Base-by-base conservation (phyloP, 1,140 invertebrate genomes). In the Brachystomella parvula region DNA sequence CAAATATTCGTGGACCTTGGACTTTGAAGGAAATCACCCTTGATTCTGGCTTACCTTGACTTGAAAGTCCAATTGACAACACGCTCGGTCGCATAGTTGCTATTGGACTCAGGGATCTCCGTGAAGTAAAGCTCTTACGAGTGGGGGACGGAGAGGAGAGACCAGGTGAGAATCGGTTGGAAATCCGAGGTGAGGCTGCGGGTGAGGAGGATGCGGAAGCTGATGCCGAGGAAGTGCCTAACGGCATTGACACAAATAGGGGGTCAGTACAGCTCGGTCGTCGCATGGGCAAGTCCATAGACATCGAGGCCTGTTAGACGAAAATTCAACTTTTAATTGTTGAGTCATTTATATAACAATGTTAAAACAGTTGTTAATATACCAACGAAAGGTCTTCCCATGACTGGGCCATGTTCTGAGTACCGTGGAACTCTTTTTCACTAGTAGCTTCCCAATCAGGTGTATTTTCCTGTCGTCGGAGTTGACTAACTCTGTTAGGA, bases 121-220 rank as follows among this genome's bases (percentile, higher is more conserved):
- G 56, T 2, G 76, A 75, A 21, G 75, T 73, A 64, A 77, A 77
- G 61, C 73, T 76, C 66, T 76, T 77, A 24, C 77, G 68, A 1
- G 77, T 78, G 1, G 80, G 80, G 60, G 79, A 81, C 3, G 81
- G 80, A 6, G 72, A 73, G 15, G 67, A 69, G 3, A 71, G 49
- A 0, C 66, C 64, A 21, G 72, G 72, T 15, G 72, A 73, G 47
- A 73, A 73, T 57, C 69, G 44, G 24, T 56, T 58, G 26, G 66
- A 21, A 1, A 73, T 58, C 15, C 72, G 47, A 26, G 72, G 72
- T 21, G 72, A 73, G 26, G 69, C 72, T 56, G 72, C 70, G n/a
- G 72, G 72, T 0, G 72, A 73, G 24, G 69, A 73, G 15, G 71
- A 70, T 3, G 71, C 68, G 0, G 71, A 72, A n/a, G 61, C 57